These are phyloP conservation scores for Todiramphus saurophagus DNA, from an alignment of 2,113 vertebrate species.

Conservation along the genomic window DNA sequence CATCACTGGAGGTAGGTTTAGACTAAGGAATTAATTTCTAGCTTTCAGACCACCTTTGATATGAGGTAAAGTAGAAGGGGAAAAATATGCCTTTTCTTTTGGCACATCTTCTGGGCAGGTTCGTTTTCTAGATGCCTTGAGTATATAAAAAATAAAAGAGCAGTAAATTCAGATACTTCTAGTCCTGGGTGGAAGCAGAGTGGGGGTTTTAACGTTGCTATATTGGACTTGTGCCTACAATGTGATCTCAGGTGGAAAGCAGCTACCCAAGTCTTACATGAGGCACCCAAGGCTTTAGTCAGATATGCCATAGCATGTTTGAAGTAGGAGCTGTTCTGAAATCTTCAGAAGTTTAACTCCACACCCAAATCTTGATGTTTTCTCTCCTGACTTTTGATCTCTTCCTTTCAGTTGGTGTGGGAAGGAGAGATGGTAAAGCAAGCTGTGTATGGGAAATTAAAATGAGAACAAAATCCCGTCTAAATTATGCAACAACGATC, in stretches of 20 bases:
- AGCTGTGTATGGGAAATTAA: constrained; percentile 59
- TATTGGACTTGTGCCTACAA: not conserved
- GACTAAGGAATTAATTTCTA: not conserved
- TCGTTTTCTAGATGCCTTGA: not conserved
- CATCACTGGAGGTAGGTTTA: not conserved
- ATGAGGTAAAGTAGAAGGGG: not conserved
- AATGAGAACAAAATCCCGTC: constrained; percentile 73
- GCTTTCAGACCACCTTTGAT: not conserved
- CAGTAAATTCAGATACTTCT: not conserved
- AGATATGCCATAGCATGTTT: not conserved
- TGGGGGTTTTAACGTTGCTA: not conserved
- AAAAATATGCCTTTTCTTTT: not conserved
- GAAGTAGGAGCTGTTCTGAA: not conserved
- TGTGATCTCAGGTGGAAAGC: not conserved
- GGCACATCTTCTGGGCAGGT: not conserved
- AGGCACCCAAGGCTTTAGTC: not conserved
- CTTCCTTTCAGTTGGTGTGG: constrained; percentile 50
- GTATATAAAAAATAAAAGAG: not conserved
- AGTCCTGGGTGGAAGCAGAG: not conserved
- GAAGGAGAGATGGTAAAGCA: constrained; percentile 57
- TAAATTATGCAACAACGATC: constrained; percentile 71
- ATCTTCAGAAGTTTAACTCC: constrained; percentile 36
- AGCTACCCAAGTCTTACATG: not conserved
- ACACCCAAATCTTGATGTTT: constrained; percentile 22
- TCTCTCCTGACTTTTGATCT: constrained; percentile 24